Evolutionary conservation across 2,113 vertebrate genomes (phyloP).

Genomic region (Podilymbus podiceps): DNA sequence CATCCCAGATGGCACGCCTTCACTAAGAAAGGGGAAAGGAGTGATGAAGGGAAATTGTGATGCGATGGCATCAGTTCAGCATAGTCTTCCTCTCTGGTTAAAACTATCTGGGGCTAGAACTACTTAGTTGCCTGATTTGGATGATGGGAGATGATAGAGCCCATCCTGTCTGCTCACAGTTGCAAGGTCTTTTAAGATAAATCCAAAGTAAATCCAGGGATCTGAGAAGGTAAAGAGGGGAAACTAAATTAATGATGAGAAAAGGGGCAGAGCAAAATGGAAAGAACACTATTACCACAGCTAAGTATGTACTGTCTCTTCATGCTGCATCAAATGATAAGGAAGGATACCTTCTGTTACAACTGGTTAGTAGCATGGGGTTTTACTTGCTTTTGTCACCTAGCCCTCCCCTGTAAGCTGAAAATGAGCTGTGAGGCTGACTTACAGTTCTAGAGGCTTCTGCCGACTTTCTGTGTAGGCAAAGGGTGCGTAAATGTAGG

Average conservation of each 20-base stretch:
- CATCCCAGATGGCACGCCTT: background rate
- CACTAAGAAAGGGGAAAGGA: constrained; percentile 1
- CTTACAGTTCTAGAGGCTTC: background rate
- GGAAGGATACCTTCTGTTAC: background rate
- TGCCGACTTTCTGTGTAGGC: background rate
- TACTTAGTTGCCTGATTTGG: background rate
- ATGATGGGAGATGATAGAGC: background rate
- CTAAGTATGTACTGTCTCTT: background rate
- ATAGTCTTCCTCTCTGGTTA: background rate
- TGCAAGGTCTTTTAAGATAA: background rate
- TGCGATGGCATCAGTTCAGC: background rate
- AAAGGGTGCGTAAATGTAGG: background rate
- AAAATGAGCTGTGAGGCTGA: background rate
- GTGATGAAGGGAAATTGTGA: background rate
- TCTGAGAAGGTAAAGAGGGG: background rate
- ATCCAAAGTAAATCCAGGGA: background rate
- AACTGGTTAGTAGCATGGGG: background rate
- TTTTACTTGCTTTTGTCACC: background rate
- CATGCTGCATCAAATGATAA: background rate
- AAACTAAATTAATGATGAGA: background rate
- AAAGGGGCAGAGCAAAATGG: background rate
- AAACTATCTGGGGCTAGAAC: background rate
- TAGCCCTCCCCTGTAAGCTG: background rate
- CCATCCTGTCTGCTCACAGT: background rate
- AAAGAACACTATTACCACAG: background rate